Base-by-base conservation (phyloP, 1,140 invertebrate genomes). In the Drosophila sp. region DNA sequence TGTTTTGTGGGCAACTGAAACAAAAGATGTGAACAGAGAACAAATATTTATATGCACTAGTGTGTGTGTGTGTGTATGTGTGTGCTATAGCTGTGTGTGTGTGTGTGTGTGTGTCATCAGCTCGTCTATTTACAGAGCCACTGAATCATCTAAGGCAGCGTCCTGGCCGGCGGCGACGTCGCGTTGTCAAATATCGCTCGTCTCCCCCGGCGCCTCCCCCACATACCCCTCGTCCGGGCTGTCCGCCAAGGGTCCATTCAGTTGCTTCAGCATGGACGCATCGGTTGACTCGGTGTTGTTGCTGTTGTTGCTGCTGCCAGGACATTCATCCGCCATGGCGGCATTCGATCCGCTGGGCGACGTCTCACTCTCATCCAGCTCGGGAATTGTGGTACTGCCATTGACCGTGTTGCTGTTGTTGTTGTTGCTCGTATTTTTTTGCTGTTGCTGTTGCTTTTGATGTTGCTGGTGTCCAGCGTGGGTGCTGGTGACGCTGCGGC, bases 181-280 rank as follows among this genome's bases (percentile, higher is more conserved):
- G 57, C 63, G 67, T 46, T 89, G 94, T 94, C 94, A 94, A 91
- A 94, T 94, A 76, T 94, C 94, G 78, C 93, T 93, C 53, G 87
- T 90, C 90, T 93, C 93, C 90, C 93, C 93, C 45, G 92, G 91
- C 4, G 91, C 94, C 84, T 97, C 96, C 25, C 96, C 96, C 43
- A 96, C 96, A 90, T 97, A 97, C 1, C 96, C 96, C 90, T 97
- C 96, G 90, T 97, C 96, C 4, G 96, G 96, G 90, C 96, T 97
- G 77, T 97, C 96, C 2, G 95, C 95, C 72, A 96, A 93, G n/a
- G 94, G 93, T 63, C 94, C 95, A 63, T 92, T 93, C 14, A 89
- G 73, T 54, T 89, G 90, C 62, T 76, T 89, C 7, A 92, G 72
- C 72, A 91, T 91, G n/a, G 71, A 65, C 25, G 81, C 62, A 54